These are phyloP conservation scores for Archivesica marissinica DNA, from an alignment of 1,140 invertebrate species.

Conservation along the genomic window DNA sequence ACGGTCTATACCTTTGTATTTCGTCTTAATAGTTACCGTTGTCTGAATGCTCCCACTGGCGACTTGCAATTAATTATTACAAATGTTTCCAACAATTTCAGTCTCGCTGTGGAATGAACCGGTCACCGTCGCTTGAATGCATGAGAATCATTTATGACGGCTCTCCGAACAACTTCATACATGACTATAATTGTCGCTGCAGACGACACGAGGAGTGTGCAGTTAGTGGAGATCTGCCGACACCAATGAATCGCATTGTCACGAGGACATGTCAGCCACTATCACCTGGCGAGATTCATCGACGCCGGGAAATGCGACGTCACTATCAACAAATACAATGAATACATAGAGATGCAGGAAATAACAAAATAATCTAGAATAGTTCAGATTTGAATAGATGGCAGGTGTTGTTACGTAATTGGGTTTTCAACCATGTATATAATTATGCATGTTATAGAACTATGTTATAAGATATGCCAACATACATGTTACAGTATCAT, in stretches of 20 bases:
- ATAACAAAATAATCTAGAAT: too few species aligned
- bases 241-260: background rate
- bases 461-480: too few species aligned
- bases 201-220: slow-evolving; percentile 45
- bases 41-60: too few species aligned
- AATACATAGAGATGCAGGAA: background rate
- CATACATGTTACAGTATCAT: too few species aligned
- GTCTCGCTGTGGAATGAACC: slow-evolving; percentile 44
- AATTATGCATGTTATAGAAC: too few species aligned
- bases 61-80: too few species aligned
- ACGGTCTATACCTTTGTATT: too few species aligned
- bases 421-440: too few species aligned
- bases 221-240: background rate
- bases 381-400: too few species aligned
- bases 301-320: background rate
- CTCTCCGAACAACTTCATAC: background rate
- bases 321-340: background rate
- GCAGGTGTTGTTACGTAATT: too few species aligned
- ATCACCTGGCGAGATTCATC: background rate
- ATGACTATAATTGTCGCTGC: slow-evolving; percentile 52
- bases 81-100: background rate
- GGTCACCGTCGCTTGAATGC: background rate
- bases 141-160: slow-evolving; percentile 28
- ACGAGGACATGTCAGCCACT: slow-evolving; percentile 19
- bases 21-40: too few species aligned